Conservation (phyloP, 2,797 vertebrate species). For the Eulemur coronatus region DNA sequence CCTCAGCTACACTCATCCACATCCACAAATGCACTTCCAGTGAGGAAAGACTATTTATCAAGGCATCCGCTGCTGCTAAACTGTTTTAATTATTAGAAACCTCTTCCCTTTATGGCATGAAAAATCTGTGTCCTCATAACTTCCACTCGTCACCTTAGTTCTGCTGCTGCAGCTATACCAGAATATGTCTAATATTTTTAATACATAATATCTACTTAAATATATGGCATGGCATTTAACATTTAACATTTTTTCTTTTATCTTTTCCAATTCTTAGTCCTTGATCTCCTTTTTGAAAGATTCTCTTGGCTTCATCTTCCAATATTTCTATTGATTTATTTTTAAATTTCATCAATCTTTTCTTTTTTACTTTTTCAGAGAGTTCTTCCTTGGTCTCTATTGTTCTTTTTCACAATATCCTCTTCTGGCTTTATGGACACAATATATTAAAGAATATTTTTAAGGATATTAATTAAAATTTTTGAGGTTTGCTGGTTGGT, state of each 20-base stretch:
- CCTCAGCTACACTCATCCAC: not conserved
- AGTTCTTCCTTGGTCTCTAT: not conserved
- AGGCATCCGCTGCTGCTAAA: not conserved
- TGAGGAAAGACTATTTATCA: not conserved
- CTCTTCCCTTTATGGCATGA: not conserved
- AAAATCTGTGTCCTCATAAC: not conserved
- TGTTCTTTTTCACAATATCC: not conserved
- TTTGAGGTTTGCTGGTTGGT: not conserved
- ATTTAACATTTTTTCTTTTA: not conserved
- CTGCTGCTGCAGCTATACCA: not conserved
- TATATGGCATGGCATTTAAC: not conserved
- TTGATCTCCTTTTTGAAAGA: not conserved
- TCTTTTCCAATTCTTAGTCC: not conserved
- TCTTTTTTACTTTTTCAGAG: not conserved
- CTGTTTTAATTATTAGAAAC: not conserved
- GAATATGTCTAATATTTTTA: not conserved
- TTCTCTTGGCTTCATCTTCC: not conserved
- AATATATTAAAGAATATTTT: not conserved
- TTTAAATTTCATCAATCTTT: not conserved
- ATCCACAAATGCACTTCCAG: not conserved
- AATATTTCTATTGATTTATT: not conserved
- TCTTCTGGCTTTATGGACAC: not conserved
- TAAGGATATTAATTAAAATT: not conserved
- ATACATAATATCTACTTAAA: not conserved
- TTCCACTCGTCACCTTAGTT: not conserved